phyloP scores from a whole-genome alignment of 1,140 invertebrate genomes.

The Condylostylus longicornis region DNA sequence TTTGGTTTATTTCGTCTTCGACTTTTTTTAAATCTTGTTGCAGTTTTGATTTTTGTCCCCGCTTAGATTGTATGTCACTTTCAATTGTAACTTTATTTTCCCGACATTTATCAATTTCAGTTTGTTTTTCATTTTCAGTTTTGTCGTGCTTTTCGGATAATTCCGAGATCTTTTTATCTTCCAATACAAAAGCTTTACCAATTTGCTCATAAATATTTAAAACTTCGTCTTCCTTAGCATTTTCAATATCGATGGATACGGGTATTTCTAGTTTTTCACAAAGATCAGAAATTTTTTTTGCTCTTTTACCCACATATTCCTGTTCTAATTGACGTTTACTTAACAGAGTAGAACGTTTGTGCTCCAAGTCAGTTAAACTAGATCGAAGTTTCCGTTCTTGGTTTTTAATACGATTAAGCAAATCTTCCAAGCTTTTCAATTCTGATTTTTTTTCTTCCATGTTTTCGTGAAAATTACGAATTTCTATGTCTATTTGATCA shows the following conservation, averaged over 20 bases:
- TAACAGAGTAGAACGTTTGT: slow-evolving; percentile 14
- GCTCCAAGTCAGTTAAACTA: slow-evolving; percentile 23
- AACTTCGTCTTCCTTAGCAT: slow-evolving; percentile 3
- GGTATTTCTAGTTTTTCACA: slow-evolving; percentile 16
- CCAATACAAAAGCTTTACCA: slow-evolving; percentile 13
- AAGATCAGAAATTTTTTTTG: slow-evolving; percentile 17
- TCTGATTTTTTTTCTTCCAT: slow-evolving; percentile 33
- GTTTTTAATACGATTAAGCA: slow-evolving; percentile 27
- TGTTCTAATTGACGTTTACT: slow-evolving; percentile 17
- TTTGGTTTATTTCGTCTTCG: slow-evolving; percentile 15
- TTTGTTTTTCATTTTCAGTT: slow-evolving; percentile 33
- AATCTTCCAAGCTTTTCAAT: slow-evolving; percentile 26
- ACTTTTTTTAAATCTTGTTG: slow-evolving; percentile 12
- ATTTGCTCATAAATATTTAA: slow-evolving; percentile 16
- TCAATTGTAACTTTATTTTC: slow-evolving; percentile 32
- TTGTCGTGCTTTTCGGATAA: slow-evolving; percentile 15
- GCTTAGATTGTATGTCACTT: slow-evolving; percentile 31
- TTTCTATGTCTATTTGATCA: slow-evolving; percentile 40
- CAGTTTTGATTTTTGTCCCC: slow-evolving; percentile 16
- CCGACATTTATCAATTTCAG: slow-evolving; percentile 32
- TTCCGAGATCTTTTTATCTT: slow-evolving; percentile 20
- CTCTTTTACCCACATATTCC: slow-evolving; percentile 15
- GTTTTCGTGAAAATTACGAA: slow-evolving; percentile 30
- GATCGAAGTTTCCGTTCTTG: slow-evolving; percentile 36
- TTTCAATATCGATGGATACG: slow-evolving; percentile 8